Base-by-base conservation (phyloP, 2,797 vertebrate genomes). In the Threskiornis aethiopicus region DNA sequence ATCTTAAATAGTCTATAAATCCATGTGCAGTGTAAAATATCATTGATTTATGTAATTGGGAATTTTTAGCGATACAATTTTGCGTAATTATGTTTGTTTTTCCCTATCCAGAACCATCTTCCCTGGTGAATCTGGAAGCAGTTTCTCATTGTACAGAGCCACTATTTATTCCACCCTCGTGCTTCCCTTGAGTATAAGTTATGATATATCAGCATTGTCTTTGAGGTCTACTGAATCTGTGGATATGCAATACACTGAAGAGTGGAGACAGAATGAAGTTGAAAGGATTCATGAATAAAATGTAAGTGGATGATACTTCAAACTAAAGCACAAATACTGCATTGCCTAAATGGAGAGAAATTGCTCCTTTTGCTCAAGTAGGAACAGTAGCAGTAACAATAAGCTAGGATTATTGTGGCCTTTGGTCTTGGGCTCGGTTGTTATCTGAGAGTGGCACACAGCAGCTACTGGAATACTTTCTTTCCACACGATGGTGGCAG, bases 41-140 rank as follows among this genome's bases (percentile, higher is more conserved):
- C 42, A 91, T 70, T 97, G 95, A 98, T 98, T 97, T 96, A 97
- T 95, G 70, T 95, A 97, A 98, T 78, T 94, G 87, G 92, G 89
- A 94, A 92, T 96, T 96, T 94, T 95, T 93, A 96, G 89, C 59
- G 92, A 72, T 96, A 89, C 62, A 44, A 24, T 97, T 98, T 97
- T 96, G 55, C 33, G 86, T 93, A 95, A 97, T 96, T 94, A 82
- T 93, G 44, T 97, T 97, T 97, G 88, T 42, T 96, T 97, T 95
- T 75, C 47, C n/a, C 47, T 84, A 35, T 84, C 51, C 33, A 94
- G 81, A 92, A 47, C 57, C 2, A 5, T 31, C 20, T 26, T 95
- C 66, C 83, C 82, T 66, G 49, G 67, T 89, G 95, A 81, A 65
- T 82, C 87, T 86, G 61, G 54, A 84, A 65, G 37, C 13, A 46